These are phyloP conservation scores for Chinchilla lanigera DNA, from an alignment of 2,113 vertebrate genomes.

Conservation along the genomic window DNA sequence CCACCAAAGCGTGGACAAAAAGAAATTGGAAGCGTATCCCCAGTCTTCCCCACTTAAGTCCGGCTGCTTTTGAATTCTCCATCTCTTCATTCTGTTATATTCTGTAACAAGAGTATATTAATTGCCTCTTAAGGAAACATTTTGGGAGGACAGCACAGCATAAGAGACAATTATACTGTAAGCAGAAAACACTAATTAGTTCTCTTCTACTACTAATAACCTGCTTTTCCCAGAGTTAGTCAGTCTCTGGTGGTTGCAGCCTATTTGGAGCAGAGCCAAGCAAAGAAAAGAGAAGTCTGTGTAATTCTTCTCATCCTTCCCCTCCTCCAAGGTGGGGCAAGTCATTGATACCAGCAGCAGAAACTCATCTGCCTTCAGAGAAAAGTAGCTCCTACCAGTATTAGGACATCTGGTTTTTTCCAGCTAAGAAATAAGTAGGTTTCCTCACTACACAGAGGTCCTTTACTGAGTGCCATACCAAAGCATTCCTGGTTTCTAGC, in stretches of 20 bases:
- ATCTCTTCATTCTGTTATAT: not conserved
- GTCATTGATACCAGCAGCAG: not conserved
- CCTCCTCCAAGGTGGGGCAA: not conserved
- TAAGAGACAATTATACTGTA: not conserved
- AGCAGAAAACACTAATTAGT: not conserved
- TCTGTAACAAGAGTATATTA: not conserved
- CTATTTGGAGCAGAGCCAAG: not conserved
- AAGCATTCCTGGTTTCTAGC: not conserved
- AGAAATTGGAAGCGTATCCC: not conserved
- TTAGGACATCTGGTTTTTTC: not conserved
- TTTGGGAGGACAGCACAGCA: not conserved
- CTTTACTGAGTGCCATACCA: not conserved
- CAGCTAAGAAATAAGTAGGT: not conserved
- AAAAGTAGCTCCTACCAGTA: too few relatives aligned
- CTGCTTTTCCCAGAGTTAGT: not conserved
- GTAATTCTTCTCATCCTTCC: too few relatives aligned
- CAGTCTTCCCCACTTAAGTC: not conserved
- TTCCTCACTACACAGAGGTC: not conserved
- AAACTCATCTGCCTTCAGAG: not conserved
- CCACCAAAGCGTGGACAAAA: not conserved
- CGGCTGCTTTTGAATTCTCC: not conserved
- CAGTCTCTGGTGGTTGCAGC: not conserved
- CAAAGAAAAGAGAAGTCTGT: not conserved
- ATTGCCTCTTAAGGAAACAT: not conserved
- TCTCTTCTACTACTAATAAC: not conserved